Evolutionary conservation across 2,113 vertebrate genomes (phyloP), one percentile per base, ranked within the genome.

Genomic region (Alligator mississippiensis): DNA sequence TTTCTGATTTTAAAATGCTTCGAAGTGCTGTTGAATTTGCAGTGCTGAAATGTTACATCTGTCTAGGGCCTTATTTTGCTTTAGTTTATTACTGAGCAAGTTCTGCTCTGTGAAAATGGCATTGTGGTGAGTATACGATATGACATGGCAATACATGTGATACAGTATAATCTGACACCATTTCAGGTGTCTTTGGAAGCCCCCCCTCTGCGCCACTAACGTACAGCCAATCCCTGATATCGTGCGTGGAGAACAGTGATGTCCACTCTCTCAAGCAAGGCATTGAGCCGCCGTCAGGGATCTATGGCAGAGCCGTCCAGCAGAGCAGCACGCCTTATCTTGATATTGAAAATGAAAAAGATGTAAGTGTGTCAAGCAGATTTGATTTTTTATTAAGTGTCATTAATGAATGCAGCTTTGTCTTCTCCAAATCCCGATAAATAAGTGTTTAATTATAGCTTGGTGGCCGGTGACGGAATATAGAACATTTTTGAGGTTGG

Each of bases 171-270:
- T 47, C 7, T 47, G 47, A 47, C 47, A 81, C 22, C 47, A 75
- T 97, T 97, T 2, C 95, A 99, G 99, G 99, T 89, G 98, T 99
- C 92, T 99, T 99, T 96, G 98, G 98, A 87, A 97, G 68, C 70
- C 88, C 95, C 81, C 88, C 97, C 82, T 79, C 96, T 11, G 94
- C 82, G 47, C 91, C 96, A 57, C 92, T 62, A 76, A 80, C 96
- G 11, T 70, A 64, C 84, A 94, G n/a, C 84, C 97, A 96, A 66
- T 90, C 97, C 80, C 93, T 95, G 70, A 1, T 95, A 82, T 15
- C 90, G 21, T 94, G 97, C 91, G 82, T 94, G 55, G 97, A 97
- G 89, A 98, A 94, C 80, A 97, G 97, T 10, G 97, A 98, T 38
- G 85, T 21, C 2, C 94, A 76, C 70, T 88, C 92, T 63, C 18